phyloP scores from a whole-genome alignment of 2,888 invertebrate genomes.

The Isotomurus palustris region DNA sequence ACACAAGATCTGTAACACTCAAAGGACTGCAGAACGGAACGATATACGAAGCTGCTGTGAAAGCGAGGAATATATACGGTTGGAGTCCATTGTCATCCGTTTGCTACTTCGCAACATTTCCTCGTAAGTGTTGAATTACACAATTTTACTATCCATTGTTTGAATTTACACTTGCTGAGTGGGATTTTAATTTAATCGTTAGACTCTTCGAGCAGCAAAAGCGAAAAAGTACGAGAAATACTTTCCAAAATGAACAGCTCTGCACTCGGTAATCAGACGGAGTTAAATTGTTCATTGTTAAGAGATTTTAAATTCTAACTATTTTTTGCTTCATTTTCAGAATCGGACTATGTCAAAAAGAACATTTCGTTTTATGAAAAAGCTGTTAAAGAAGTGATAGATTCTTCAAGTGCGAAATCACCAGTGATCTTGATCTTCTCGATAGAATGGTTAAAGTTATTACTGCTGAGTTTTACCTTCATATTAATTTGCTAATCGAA shows the following conservation, averaged over 20 bases:
- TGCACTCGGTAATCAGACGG: constrained; percentile 29
- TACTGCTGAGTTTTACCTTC: too few species aligned
- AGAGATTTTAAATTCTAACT: too few species aligned
- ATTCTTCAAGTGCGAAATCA: too few species aligned
- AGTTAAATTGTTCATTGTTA: too few species aligned
- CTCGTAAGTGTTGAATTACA: constrained; percentile 28
- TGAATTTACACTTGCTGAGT: neutral
- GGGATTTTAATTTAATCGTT: neutral
- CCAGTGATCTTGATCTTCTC: too few species aligned
- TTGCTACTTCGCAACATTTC: constrained; percentile 65
- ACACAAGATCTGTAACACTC: constrained; percentile 69
- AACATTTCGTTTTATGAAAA: too few species aligned
- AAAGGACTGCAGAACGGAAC: constrained; percentile 68
- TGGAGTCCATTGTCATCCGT: constrained; percentile 74
- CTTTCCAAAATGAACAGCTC: constrained; percentile 19
- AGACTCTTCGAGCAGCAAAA: constrained; percentile 34
- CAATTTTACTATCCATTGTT: neutral
- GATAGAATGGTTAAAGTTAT: too few species aligned
- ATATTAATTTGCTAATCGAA: too few species aligned
- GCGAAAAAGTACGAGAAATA: constrained; percentile 21
- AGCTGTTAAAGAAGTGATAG: too few species aligned
- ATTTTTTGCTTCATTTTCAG: too few species aligned
- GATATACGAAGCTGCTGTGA: constrained; percentile 70
- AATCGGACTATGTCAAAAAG: too few species aligned
- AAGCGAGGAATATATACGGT: constrained; percentile 78